Base-by-base conservation (phyloP, 1,140 invertebrate genomes). In the Parapsyche elsis region DNA sequence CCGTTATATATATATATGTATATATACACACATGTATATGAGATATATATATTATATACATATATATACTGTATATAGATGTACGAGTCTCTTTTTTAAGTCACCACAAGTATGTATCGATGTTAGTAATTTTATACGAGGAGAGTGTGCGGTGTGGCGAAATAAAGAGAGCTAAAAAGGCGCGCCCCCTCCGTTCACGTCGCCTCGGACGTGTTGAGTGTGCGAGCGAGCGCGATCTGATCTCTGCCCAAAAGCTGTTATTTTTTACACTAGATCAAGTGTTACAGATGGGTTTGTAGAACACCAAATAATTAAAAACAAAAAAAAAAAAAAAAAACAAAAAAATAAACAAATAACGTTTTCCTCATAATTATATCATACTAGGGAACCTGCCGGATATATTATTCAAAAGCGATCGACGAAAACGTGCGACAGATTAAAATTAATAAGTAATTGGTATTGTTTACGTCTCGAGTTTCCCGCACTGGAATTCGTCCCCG, bases 1-100 rank as follows among this genome's bases (percentile, higher is more conserved):
- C 81, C 74, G 78, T 82, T 82, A 38, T 38, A 38, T 38, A 38
- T 38, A 38, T 38, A 38, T 38, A 38, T 38, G 7, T 38, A 38
- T 38, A 38, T 38, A 38, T 38, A 38, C 7, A 38, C 7, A 38
- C 7, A 38, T 38, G 7, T 38, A 38, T 38, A 38, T 38, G n/a
- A n/a, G n/a, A 38, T 38, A 38, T 38, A 38, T 38, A 38, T 38
- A 38, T 38, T 38, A 38, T 38, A 38, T 38, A 38, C 7, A 38
- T 38, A 38, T 38, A 38, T 38, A 7, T 38, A 82, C 44, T 82
- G 81, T 82, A 82, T 77, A 82, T 82, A 82, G 81, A 80, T 73
- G 78, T 82, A 80, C 64, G 81, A 78, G 71, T 78, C 78, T 30
- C n/a, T 78, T 82, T 79, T 80, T 49, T 82, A 82, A 82, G 78